Base-by-base conservation (phyloP, 2,113 vertebrate genomes). In the Rhabdomys dilectus region DNA sequence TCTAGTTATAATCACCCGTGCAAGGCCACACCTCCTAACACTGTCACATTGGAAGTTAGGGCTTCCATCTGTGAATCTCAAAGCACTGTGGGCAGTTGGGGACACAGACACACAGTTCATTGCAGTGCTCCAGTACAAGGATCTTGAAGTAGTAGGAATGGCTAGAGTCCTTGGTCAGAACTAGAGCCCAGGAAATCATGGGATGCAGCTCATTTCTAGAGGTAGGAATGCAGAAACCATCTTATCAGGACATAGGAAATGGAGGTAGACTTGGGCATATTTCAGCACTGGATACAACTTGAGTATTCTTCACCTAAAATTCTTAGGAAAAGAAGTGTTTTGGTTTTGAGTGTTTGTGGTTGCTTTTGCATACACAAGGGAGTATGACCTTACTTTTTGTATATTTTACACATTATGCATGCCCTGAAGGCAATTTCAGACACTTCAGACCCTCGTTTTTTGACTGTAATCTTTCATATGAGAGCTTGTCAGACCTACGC, bases 181-280 rank as follows among this genome's bases (percentile, higher is more conserved):
- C 48, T 66, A 3, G 0, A 72, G 21, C 64, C 36, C 1, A 26
- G 34, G 48, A n/a, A 39, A 8, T 3, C 0, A 13, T 51, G 2
- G 53, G 1, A 56, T 31, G 3, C 34, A 26, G 16, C 31, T 34
- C 16, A 36, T 4, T 26, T 84, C 7, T 36, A n/a, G 64, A 75
- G 29, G 42, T 16, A 11, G 9, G 58, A 80, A 85, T 36, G 3
- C 34, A 82, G 58, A 94, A 66, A 56, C 15, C 39, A 29, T 80
- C 34, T 90, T 42, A 76, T 5, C 53, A 29, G 11, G 24, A 9
- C n/a, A 7, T 31, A 45, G 34, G 34, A 77, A 73, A 2, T 13
- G 0, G 5, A 70, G 45, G 42, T 42, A 45, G 42, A 11, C 42
- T 34, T 45, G 34, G 8, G 26, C 29, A 34, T 15, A 31, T 66